Base-by-base conservation (phyloP, 1,140 invertebrate species). In the Andricus grossulariae region DNA sequence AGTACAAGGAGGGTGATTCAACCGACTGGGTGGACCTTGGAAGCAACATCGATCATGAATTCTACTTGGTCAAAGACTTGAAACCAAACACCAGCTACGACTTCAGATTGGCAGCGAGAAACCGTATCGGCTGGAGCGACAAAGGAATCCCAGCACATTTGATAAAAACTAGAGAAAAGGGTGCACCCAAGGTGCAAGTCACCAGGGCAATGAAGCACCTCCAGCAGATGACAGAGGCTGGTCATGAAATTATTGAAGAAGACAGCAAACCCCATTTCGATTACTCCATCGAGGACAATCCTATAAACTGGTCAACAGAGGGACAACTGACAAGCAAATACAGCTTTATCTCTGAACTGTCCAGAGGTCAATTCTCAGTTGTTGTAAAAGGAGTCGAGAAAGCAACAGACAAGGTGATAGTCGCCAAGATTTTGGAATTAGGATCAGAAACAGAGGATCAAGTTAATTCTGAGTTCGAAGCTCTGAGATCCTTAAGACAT, bases 81-180 rank as follows among this genome's bases (percentile, higher is more conserved):
- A 89, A 94, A 78, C 94, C 97, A 0, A 93, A 95, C 72, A 96
- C 94, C 1, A 94, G 93, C 74, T 99, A 99, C 89, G 94, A 97
- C 73, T 99, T 99, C 92, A 93, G 98, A 73, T 91, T 99, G 11
- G 94, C 96, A 3, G 97, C 97, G 0, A 93, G 94, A 73, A 99
- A 99, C 90, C 94, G 94, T 50, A 97, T 99, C 86, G 98, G 98
- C n/a, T 97, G 97, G 96, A 96, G 96, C 86, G 95, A 96, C 72
- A 94, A 94, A 80, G 95, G 96, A 57, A 94, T 96, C 45, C 94
- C 95, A 0, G 95, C 96, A 8, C 93, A 94, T 77, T 86, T 94
- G 1, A 89, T 96, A 10, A 94, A 94, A 83, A 97, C 96, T 1
- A 93, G 93, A 79, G 92, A 93, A 72, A 86, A 91, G 18, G 95